Conservation (phyloP, 2,113 vertebrate species). For the Anthoscopus minutus region DNA sequence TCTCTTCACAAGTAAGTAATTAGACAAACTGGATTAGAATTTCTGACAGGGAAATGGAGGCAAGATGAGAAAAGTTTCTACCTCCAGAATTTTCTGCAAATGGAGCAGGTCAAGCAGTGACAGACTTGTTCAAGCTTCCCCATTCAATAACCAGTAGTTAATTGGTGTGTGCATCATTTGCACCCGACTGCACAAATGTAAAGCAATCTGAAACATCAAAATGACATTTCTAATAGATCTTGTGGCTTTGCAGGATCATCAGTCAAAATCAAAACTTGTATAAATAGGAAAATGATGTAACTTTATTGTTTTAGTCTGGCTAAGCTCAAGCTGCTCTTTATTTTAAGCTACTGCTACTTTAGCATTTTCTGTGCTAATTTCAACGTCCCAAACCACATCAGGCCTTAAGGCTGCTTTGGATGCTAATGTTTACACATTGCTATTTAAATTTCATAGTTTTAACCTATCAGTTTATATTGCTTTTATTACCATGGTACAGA, state of each 20-base stretch:
- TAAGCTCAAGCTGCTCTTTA: background rate
- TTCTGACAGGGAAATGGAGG: background rate
- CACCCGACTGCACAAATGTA: background rate
- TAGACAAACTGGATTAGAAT: background rate
- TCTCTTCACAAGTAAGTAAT: conserved; percentile 93
- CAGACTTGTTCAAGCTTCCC: background rate
- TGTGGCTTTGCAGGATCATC: background rate
- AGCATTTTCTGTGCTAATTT: background rate
- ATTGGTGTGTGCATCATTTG: background rate
- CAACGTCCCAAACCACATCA: background rate
- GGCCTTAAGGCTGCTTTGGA: background rate
- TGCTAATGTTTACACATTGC: background rate
- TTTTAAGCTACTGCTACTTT: background rate
- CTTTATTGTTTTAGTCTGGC: background rate
- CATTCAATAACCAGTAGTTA: background rate
- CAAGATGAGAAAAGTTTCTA: background rate
- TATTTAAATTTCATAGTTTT: background rate
- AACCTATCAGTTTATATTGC: background rate
- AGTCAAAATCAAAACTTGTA: background rate
- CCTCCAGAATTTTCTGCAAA: background rate
- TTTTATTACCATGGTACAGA: background rate
- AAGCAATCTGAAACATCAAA: background rate
- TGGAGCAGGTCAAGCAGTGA: background rate
- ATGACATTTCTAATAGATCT: background rate
- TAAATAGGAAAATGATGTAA: background rate